phyloP scores from a whole-genome alignment of 2,113 vertebrate genomes.

The Notarius quadriscutis region DNA sequence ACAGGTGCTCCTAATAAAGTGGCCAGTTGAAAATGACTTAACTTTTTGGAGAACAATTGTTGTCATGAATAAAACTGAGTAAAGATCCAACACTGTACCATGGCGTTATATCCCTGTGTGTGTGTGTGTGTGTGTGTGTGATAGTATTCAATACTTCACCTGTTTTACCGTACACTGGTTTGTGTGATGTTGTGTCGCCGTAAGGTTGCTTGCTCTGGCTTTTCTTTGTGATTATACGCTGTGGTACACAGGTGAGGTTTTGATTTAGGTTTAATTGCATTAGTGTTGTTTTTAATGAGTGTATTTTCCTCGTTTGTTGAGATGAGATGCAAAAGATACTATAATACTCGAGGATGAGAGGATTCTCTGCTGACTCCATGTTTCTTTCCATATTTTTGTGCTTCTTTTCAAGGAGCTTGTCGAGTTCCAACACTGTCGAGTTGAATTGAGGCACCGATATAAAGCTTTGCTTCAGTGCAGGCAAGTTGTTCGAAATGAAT shows the following conservation, averaged over 20 bases:
- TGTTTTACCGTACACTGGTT: no score
- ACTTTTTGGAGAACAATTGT: no score
- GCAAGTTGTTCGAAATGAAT: background rate
- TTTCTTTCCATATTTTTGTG: background rate
- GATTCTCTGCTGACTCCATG: no score
- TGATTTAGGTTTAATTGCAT: background rate
- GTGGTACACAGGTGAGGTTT: background rate
- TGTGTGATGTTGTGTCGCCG: background rate
- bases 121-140: no score
- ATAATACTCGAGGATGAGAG: no score
- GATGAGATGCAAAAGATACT: background rate
- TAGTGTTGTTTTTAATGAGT: background rate
- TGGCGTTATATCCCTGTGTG: no score
- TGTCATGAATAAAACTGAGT: no score
- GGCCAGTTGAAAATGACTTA: no score
- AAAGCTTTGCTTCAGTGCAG: background rate
- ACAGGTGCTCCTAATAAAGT: no score
- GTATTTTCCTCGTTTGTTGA: background rate
- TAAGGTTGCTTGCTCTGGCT: background rate
- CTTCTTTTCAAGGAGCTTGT: background rate
- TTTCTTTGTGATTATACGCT: background rate
- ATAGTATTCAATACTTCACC: no score
- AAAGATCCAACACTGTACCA: no score
- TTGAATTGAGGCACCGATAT: background rate
- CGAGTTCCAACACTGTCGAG: background rate